Percentiles rank a stretch among this genome's conserved stretches.
These are phyloP conservation scores for Cataglyphis rosenhaueri DNA, from an alignment of 2,888 invertebrate genomes.

Conservation along the genomic window DNA sequence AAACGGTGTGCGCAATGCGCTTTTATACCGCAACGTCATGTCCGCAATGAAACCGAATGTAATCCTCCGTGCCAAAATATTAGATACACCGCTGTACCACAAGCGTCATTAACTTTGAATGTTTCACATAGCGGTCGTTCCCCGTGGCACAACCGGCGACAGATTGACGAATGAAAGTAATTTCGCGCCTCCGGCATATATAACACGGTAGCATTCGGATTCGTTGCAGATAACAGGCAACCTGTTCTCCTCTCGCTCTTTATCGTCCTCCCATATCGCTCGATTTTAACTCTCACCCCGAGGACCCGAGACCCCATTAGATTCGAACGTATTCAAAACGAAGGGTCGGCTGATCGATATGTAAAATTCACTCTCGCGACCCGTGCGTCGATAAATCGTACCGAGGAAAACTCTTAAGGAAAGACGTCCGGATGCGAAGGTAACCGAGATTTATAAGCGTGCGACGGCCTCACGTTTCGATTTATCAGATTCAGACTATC, in stretches of 20 bases:
- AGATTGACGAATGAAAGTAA: slow-evolving; percentile 72
- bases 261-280: slow-evolving; percentile 10
- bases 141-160: slow-evolving; percentile 44
- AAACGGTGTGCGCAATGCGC: background rate
- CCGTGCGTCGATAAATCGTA: slow-evolving; percentile 72
- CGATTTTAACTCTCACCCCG: slow-evolving; percentile 45
- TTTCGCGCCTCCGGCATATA: slow-evolving; percentile 46
- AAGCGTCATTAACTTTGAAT: slow-evolving; percentile 36
- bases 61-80: slow-evolving; percentile 8
- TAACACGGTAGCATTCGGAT: slow-evolving; percentile 52
- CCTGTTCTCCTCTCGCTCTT: slow-evolving; percentile 33
- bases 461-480: slow-evolving; percentile 52
- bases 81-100: slow-evolving; percentile 11
- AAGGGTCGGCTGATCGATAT: slow-evolving; percentile 72
- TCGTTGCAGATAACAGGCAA: slow-evolving; percentile 60
- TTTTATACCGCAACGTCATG: slow-evolving; percentile 11
- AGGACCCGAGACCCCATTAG: slow-evolving; percentile 52
- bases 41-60: background rate
- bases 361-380: slow-evolving; percentile 75
- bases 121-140: slow-evolving; percentile 37
- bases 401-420: slow-evolving; percentile 57
- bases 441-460: slow-evolving; percentile 68
- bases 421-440: slow-evolving; percentile 51
- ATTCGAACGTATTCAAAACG: slow-evolving; percentile 71
- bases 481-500: slow-evolving; percentile 58